Percentiles rank a stretch among this genome's conserved stretches.
phyloP scores from a whole-genome alignment of 2,113 vertebrate species.

The Lophochroa leadbeateri region DNA sequence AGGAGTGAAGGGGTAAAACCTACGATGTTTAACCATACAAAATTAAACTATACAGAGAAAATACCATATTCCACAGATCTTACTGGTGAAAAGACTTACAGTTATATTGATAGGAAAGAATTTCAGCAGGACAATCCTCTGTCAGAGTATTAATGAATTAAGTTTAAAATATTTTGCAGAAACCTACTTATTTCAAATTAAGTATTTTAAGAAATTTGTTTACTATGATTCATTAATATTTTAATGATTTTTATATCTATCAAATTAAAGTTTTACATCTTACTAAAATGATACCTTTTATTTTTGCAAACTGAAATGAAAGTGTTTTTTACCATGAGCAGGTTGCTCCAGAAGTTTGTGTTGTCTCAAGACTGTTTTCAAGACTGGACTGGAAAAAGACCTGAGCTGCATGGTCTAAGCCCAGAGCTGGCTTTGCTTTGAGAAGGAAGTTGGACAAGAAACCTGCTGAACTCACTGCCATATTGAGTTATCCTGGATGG shows the following conservation, averaged over 20 bases:
- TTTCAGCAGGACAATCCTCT: not conserved
- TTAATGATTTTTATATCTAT: not conserved
- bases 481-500: not conserved
- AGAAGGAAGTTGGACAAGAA: not conserved
- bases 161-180: not conserved
- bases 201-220: not conserved
- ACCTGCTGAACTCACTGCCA: not conserved
- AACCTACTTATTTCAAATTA: not conserved
- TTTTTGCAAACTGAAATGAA: not conserved
- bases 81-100: not conserved
- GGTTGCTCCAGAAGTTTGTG: not conserved
- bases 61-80: not conserved
- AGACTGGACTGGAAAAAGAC: not conserved
- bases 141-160: not conserved
- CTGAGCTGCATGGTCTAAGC: not conserved
- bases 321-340: not conserved
- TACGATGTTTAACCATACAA: not conserved
- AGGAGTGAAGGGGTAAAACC: not conserved
- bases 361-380: not conserved
- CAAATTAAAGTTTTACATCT: not conserved
- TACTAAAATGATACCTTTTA: not conserved
- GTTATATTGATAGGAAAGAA: not conserved
- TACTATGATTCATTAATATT: not conserved
- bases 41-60: not conserved
- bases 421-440: not conserved